Conservation (phyloP, 1,140 invertebrate genomes). For the Drosophila miranda region DNA sequence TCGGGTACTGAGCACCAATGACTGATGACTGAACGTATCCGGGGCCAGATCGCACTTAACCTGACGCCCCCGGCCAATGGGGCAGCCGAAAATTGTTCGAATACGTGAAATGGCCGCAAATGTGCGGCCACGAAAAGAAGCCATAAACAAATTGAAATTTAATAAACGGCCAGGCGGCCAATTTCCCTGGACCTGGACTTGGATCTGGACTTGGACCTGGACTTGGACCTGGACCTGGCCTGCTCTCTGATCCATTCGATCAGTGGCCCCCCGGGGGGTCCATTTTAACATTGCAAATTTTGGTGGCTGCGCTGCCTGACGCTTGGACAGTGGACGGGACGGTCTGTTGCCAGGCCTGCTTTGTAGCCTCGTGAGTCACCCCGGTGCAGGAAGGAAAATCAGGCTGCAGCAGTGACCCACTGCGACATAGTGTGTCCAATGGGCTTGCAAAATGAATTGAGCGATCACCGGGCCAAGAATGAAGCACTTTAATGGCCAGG, state of each 20-base stretch:
- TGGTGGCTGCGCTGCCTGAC: conserved; percentile 21
- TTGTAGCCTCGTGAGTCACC: too few relatives aligned
- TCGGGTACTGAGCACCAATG: too few relatives aligned
- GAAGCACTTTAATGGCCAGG: too few relatives aligned
- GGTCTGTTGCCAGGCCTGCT: too few relatives aligned
- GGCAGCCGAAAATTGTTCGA: conserved; percentile 14
- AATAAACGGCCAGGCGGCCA: conserved; percentile 44
- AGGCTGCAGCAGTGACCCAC: too few relatives aligned
- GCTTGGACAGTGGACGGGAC: not conserved
- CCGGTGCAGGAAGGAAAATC: too few relatives aligned
- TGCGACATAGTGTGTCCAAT: too few relatives aligned
- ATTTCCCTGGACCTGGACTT: conserved; percentile 21
- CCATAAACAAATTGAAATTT: conserved; percentile 63
- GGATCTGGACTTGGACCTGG: conserved; percentile 1
- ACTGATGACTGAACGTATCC: conserved; percentile 6
- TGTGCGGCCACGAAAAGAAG: conserved; percentile 43
- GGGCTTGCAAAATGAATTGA: too few relatives aligned
- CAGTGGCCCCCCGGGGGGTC: conserved; percentile 34
- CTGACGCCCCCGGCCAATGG: conserved; percentile 11
- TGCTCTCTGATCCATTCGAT: conserved; percentile 35
- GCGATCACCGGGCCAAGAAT: too few relatives aligned
- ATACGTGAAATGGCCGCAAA: conserved; percentile 34
- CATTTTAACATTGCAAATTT: conserved; percentile 33
- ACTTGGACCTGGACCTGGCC: not conserved
- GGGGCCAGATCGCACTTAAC: conserved; percentile 42